These are phyloP conservation scores for Oreortyx pictus DNA, from an alignment of 2,797 vertebrate genomes.

Conservation along the genomic window DNA sequence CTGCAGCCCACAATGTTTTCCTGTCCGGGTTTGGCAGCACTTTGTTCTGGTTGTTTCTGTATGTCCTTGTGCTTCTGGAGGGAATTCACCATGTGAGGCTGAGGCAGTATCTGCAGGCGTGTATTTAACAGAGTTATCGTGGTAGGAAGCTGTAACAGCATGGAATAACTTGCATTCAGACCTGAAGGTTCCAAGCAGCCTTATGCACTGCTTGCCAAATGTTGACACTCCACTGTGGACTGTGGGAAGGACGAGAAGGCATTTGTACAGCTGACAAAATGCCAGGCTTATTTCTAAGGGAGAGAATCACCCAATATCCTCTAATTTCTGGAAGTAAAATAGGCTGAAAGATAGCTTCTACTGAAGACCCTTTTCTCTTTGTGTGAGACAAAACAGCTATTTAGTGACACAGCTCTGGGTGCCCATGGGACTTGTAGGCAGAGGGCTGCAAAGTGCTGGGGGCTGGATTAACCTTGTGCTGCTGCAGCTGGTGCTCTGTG, in stretches of 20 bases:
- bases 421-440: not conserved
- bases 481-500: not conserved
- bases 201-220: not conserved
- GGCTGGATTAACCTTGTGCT: slow-evolving; percentile 20
- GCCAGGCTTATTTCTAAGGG: slow-evolving; percentile 34
- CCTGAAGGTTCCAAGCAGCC: not conserved
- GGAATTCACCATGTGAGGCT: not conserved
- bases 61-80: not conserved
- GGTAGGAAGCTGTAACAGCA: not conserved
- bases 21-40: not conserved
- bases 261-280: slow-evolving; percentile 28
- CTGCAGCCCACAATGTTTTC: not conserved
- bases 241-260: accelerated
- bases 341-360: slow-evolving; percentile 33
- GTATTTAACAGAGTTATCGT: not conserved
- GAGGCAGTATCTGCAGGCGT: not conserved
- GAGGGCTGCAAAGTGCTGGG: not conserved
- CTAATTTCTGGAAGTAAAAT: slow-evolving; percentile 34
- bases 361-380: not conserved
- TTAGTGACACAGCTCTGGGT: not conserved
- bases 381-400: slow-evolving; percentile 35
- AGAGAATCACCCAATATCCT: slow-evolving; percentile 14
- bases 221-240: not conserved
- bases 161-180: not conserved
- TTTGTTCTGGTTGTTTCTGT: not conserved